A percentile compares a stretch with the other conserved stretches of the same genome.
Conservation (phyloP, 2,888 invertebrate genomes). For the Monoplex corrugatus region DNA sequence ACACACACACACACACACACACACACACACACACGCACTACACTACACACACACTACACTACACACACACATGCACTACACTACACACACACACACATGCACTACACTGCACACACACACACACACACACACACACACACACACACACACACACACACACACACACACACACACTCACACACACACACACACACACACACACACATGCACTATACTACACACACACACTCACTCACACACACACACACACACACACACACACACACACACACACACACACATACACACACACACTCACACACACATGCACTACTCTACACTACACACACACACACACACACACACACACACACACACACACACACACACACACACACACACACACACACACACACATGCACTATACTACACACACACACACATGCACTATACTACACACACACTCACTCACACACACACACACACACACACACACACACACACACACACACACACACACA, state of each 20-base stretch:
- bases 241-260: slow-evolving; percentile 23
- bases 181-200: not conserved
- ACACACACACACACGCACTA: not conserved
- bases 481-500: slow-evolving; percentile 21
- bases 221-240: slow-evolving; percentile 12
- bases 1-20: not conserved
- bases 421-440: not conserved
- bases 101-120: not conserved
- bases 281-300: not conserved
- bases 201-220: not conserved
- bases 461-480: not conserved
- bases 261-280: slow-evolving; percentile 17
- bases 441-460: not conserved
- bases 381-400: slow-evolving; percentile 14
- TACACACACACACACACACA: not conserved
- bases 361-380: not conserved
- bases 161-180: not conserved
- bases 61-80: not conserved
- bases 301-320: not conserved
- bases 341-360: not conserved
- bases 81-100: slow-evolving; percentile 1
- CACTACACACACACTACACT: not conserved
- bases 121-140: not conserved
- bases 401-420: not conserved
- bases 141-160: not conserved